Percentiles rank a stretch among this genome's conserved stretches.
These are phyloP conservation scores for Cyclophora albipunctata DNA, from an alignment of 2,888 invertebrate species.

Conservation along the genomic window DNA sequence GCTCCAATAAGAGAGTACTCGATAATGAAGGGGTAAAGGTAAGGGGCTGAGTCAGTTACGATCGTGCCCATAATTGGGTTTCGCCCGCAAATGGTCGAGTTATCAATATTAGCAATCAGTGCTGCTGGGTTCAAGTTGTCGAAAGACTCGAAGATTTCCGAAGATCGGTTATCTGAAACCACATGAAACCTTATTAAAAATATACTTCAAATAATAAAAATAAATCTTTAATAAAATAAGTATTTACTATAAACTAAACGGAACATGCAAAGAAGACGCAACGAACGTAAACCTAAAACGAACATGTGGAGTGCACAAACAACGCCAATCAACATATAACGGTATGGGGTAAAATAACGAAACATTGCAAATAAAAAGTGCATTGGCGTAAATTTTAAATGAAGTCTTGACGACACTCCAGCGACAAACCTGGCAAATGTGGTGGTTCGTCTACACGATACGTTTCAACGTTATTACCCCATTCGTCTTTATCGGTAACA, in stretches of 20 bases:
- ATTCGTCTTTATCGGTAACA: slow-evolving; percentile 59
- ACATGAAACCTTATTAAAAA: slow-evolving; percentile 5
- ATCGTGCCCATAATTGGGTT: slow-evolving; percentile 94
- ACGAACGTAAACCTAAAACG: slow-evolving; percentile 16
- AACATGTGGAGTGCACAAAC: slow-evolving; percentile 10
- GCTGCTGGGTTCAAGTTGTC: slow-evolving; percentile 77
- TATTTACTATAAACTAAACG: slow-evolving; percentile 6
- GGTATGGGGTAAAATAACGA: slow-evolving; percentile 9
- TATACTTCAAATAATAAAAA: background rate
- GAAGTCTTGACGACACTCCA: slow-evolving; percentile 59
- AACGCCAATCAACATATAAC: slow-evolving; percentile 9
- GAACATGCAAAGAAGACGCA: slow-evolving; percentile 28
- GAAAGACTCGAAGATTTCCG: slow-evolving; percentile 73
- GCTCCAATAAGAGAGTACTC: slow-evolving; percentile 97
- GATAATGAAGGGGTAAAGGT: slow-evolving; percentile 96
- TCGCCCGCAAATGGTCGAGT: slow-evolving; percentile 82
- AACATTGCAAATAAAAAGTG: slow-evolving; percentile 57
- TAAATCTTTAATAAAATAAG: background rate
- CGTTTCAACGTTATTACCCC: slow-evolving; percentile 67
- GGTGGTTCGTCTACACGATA: slow-evolving; percentile 73
- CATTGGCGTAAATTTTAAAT: slow-evolving; percentile 49
- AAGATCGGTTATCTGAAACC: slow-evolving; percentile 56
- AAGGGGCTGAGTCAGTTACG: slow-evolving; percentile 94
- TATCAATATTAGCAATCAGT: slow-evolving; percentile 73
- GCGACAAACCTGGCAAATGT: slow-evolving; percentile 72